These are phyloP conservation scores for Rhingia rostrata DNA, from an alignment of 2,888 invertebrate genomes.

Conservation along the genomic window DNA sequence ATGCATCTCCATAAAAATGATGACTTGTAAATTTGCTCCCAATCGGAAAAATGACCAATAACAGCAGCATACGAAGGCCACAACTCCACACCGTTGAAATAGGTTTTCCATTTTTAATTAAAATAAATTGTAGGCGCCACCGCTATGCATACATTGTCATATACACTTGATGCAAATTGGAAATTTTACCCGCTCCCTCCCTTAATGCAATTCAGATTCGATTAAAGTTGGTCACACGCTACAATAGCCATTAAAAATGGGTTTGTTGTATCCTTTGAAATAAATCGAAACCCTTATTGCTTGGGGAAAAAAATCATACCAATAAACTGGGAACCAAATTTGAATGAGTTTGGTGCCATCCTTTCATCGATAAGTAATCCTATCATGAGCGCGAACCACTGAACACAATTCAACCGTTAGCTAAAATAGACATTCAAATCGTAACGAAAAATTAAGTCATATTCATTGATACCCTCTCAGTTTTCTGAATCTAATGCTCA, in stretches of 20 bases:
- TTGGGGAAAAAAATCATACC: conserved; percentile 6
- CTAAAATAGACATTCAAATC: background rate
- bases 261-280: conserved; percentile 25
- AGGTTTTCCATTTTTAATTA: conserved; percentile 68
- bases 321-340: conserved; percentile 8
- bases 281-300: conserved; percentile 22
- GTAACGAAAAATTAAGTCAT: background rate
- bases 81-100: conserved; percentile 45
- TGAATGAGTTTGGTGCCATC: conserved; percentile 15
- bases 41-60: conserved; percentile 24
- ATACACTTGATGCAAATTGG: conserved; percentile 61
- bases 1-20: conserved; percentile 60
- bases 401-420: background rate
- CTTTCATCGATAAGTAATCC: conserved; percentile 9
- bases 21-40: conserved; percentile 60
- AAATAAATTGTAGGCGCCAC: conserved; percentile 59
- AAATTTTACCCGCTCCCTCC: conserved; percentile 35
- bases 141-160: conserved; percentile 22
- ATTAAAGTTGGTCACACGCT: conserved; percentile 58
- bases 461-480: background rate
- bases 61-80: background rate
- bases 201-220: conserved; percentile 52
- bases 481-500: background rate
- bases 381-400: conserved; percentile 8
- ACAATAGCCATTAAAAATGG: conserved; percentile 31